Percentiles rank a stretch among this genome's conserved stretches.
Evolutionary conservation across 2,797 vertebrate genomes (phyloP).

Genomic region (Enteromius treurensis): DNA sequence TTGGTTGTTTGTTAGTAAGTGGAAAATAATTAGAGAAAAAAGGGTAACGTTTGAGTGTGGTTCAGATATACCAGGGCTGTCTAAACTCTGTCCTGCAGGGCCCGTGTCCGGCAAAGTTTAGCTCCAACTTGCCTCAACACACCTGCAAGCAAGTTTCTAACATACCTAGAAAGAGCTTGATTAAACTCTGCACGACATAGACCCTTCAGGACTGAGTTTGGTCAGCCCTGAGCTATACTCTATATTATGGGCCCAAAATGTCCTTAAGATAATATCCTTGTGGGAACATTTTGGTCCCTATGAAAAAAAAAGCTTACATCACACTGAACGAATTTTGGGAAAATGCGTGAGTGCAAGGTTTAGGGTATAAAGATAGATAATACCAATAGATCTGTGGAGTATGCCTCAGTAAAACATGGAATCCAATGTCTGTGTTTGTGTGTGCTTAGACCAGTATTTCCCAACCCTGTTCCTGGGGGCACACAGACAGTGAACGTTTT

Average conservation of each 20-base stretch:
- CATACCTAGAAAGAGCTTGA: too few relatives aligned
- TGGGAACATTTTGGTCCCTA: not conserved
- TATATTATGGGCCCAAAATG: not conserved
- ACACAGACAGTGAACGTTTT: too few relatives aligned
- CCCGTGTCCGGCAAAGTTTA: too few relatives aligned
- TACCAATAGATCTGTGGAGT: not conserved
- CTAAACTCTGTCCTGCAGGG: too few relatives aligned
- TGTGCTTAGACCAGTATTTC: not conserved
- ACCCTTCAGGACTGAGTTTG: too few relatives aligned
- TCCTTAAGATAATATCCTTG: not conserved
- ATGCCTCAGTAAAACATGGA: not conserved
- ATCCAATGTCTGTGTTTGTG: not conserved
- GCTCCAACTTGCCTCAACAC: too few relatives aligned
- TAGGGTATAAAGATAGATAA: not conserved
- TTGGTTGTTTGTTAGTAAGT: not conserved
- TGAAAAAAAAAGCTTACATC: not conserved
- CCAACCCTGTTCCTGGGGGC: too few relatives aligned
- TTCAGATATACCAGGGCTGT: not conserved
- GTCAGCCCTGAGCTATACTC: not conserved
- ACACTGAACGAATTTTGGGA: not conserved
- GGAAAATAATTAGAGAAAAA: not conserved
- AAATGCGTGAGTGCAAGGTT: not conserved
- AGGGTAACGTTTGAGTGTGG: not conserved
- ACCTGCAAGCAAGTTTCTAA: too few relatives aligned
- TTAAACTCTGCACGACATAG: too few relatives aligned